Conservation (phyloP, 2,797 vertebrate species). For the Luscinia luscinia region DNA sequence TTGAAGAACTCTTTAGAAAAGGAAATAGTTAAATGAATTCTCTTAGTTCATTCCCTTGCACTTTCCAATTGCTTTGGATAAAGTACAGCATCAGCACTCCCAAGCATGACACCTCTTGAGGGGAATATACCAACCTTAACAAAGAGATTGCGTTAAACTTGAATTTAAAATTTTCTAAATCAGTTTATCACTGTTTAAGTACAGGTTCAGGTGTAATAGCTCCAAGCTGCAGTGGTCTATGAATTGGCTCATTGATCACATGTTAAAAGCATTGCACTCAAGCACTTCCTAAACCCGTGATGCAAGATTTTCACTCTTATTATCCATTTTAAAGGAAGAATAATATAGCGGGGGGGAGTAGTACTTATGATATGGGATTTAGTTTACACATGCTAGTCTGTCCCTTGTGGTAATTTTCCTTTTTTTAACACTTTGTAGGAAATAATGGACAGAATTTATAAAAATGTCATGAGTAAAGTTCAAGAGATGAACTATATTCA, state of each 20-base stretch:
- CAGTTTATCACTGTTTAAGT: not conserved
- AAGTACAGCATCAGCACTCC: not conserved
- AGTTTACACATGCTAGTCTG: not conserved
- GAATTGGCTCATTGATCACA: not conserved
- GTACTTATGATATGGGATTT: not conserved
- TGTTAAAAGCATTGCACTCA: not conserved
- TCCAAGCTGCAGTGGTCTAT: not conserved
- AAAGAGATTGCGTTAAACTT: not conserved
- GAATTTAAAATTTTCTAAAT: not conserved
- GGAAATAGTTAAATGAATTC: not conserved
- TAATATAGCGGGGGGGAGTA: accelerated
- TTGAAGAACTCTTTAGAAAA: not conserved
- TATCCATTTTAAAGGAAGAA: not conserved
- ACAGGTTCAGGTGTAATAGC: not conserved
- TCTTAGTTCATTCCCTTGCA: not conserved
- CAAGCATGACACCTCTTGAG: not conserved
- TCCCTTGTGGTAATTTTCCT: not conserved
- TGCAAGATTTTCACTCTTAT: not conserved
- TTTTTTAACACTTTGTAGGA: conserved; percentile 80
- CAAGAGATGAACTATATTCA: conserved; percentile 96
- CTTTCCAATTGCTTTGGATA: not conserved
- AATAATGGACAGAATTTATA: conserved; percentile 99
- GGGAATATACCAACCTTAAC: not conserved
- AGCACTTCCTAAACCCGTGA: not conserved
- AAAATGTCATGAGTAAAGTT: conserved; percentile 98